Base-by-base conservation (phyloP, 2,797 vertebrate genomes). In the Rhynchonycteris naso region DNA sequence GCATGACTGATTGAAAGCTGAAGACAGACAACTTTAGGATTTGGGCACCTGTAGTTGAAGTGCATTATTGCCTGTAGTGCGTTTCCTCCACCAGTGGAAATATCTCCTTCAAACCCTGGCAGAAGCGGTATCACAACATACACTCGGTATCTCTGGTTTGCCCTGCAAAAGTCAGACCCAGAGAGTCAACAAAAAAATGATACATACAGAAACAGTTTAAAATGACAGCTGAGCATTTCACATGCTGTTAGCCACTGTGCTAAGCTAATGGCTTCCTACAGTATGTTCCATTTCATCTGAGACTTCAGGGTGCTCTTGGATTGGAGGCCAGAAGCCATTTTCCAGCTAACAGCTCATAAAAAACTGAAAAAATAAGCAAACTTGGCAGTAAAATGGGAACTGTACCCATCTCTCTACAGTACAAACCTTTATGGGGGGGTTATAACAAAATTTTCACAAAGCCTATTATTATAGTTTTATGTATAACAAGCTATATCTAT, bases 1-100 rank as follows among this genome's bases (percentile, higher is more conserved):
- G 5, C 16, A 1, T 3, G 4, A 11, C 2, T 26, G n/a, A 84
- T 2, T 12, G n/a, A 75, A 43, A 35, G 59, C 14, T 69, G 26
- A 9, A 4, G 0, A 38, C 16, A 74, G 33, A 74, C 0, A 0
- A 38, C 4, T 54, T 7, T 1, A 22, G 65, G 33, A 38, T 21
- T 7, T 1, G 21, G 1, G 83, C 96, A 99, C 99, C 99, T 99
- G 99, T 99, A 99, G 98, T 99, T 99, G 98, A 99, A 99, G 98
- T 99, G 99, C 99, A 99, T 99, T 89, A 99, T 98, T 14, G 99
- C 99, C 97, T 99, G 99, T 74, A 99, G 98, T 0, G 99, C 99
- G 0, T 98, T 99, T 43, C 99, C 99, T 28, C 99, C 99, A 0
- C 99, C 99, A 0, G 99, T 99, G 1, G 98, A 99, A 97, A 99